Base-by-base conservation (phyloP, 2,888 invertebrate genomes). In the Diaphora mendica region DNA sequence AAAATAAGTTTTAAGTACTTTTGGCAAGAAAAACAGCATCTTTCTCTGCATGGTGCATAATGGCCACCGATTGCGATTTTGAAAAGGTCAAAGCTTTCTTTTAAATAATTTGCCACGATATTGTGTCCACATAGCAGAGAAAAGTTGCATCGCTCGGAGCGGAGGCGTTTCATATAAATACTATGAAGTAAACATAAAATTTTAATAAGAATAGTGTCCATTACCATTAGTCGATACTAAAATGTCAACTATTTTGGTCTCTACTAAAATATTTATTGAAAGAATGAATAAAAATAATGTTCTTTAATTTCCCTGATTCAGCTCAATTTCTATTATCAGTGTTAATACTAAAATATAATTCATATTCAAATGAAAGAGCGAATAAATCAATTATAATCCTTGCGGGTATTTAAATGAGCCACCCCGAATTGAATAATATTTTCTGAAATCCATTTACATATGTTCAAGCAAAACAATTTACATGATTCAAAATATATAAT, bases 251-350 rank as follows among this genome's bases (percentile, higher is more conserved):
- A 48, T 48, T 48, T 48, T 5, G 20, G 20, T 20, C 20, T 20
- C 42, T 44, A 17, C 44, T 44, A 17, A 17, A 44, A 17, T 44
- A 48, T 48, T 48, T 7, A 48, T 48, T 48, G 20, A 48, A 48
- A 7, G 20, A 20, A 48, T 20, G 48, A 48, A 23, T 26, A 59
- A 42, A 13, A 59, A 26, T 26, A 69, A 48, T 17, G 13, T 69
- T 64, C 15, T 17, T 44, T 26, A 64, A 42, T 30, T 70, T n/a
- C n/a, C 9, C 33, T 44, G 35, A 51, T n/a, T n/a, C 5, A 15
- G 51, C 3, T 26, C n/a, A 42, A 66, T 71, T 70, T 48, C 64
- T 23, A 64, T 70, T 48, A 42, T 64, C 20, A 44, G 23, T 30
- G 44, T 30, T 35, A 35, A 44, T 26, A 35, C 30, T 33, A 64